A percentile compares a stretch with the other conserved stretches of the same genome.
Evolutionary conservation across 2,113 vertebrate genomes (phyloP).

Genomic region (Protomyctophum bolini): DNA sequence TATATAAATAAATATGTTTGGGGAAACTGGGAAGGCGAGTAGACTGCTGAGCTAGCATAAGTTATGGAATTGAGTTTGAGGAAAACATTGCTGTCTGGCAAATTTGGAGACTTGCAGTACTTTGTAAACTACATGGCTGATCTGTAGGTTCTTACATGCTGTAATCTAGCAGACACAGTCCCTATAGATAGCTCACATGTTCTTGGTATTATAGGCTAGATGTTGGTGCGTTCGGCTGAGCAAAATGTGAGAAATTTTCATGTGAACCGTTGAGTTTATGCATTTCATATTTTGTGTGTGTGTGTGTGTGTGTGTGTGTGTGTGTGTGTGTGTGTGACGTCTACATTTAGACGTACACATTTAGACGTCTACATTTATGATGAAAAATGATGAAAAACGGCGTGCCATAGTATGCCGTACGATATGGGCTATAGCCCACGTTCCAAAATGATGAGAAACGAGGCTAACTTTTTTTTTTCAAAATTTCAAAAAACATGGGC

Average conservation of each 20-base stretch:
- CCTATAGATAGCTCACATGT: constrained; percentile 19
- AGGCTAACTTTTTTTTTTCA: no score
- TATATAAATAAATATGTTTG: constrained; percentile 22
- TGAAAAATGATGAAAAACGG: no score
- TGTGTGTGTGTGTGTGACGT: no score
- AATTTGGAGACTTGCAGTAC: constrained; percentile 12
- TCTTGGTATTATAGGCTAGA: constrained; percentile 2
- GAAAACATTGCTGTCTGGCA: constrained; percentile 5
- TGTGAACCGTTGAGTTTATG: constrained; percentile 19
- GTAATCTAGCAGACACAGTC: constrained; percentile 27
- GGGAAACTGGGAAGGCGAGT: constrained; percentile 9
- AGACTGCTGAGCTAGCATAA: constrained; percentile 19
- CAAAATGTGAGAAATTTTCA: constrained; percentile 37
- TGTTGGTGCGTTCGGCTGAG: constrained; percentile 30
- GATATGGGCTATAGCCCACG: no score
- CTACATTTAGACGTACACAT: no score
- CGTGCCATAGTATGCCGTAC: no score
- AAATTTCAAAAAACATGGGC: no score
- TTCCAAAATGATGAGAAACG: no score
- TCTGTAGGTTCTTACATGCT: constrained; percentile 21
- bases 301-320: no score
- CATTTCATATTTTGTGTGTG: constrained; percentile 25
- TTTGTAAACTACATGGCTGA: constrained; percentile 7
- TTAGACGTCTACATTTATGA: no score
- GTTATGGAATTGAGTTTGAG: constrained; percentile 17